Percentiles rank a stretch among this genome's conserved stretches.
These are phyloP conservation scores for Helobdella robusta DNA, from an alignment of 2,888 invertebrate genomes.

Conservation along the genomic window DNA sequence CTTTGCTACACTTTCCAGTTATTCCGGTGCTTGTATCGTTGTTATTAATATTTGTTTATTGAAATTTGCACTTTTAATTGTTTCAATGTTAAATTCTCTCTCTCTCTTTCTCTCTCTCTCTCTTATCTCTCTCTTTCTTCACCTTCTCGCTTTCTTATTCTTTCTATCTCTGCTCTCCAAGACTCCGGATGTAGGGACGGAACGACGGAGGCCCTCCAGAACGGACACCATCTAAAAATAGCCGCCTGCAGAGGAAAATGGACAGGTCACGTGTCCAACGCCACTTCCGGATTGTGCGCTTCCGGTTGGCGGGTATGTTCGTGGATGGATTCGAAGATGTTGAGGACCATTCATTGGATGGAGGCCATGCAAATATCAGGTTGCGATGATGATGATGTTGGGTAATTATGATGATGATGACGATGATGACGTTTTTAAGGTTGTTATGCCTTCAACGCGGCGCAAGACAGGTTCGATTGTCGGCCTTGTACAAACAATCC, in stretches of 20 bases:
- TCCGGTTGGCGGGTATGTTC: conserved; percentile 45
- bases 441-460: conserved; percentile 21
- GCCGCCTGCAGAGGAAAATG: conserved; percentile 40
- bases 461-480: conserved; percentile 18
- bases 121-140: conserved; percentile 5
- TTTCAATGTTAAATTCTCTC: too few species aligned
- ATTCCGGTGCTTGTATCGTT: too few species aligned
- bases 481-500: conserved; percentile 1
- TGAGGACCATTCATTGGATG: conserved; percentile 15
- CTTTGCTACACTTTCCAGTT: too few species aligned
- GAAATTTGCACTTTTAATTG: too few species aligned
- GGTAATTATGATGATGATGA: conserved; percentile 13
- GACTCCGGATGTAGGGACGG: conserved; percentile 44
- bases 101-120: conserved; percentile 14
- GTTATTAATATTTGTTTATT: too few species aligned
- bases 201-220: conserved; percentile 43
- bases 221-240: conserved; percentile 40
- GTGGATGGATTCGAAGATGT: neutral
- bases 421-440: conserved; percentile 6
- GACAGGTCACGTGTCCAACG: conserved; percentile 45
- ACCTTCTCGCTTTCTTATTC: neutral
- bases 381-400: conserved; percentile 13
- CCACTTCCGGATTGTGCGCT: conserved; percentile 40
- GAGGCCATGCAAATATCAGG: conserved; percentile 11
- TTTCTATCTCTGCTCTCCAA: neutral